phyloP scores from a whole-genome alignment of 2,113 vertebrate species.

The Apeltes quadracus region DNA sequence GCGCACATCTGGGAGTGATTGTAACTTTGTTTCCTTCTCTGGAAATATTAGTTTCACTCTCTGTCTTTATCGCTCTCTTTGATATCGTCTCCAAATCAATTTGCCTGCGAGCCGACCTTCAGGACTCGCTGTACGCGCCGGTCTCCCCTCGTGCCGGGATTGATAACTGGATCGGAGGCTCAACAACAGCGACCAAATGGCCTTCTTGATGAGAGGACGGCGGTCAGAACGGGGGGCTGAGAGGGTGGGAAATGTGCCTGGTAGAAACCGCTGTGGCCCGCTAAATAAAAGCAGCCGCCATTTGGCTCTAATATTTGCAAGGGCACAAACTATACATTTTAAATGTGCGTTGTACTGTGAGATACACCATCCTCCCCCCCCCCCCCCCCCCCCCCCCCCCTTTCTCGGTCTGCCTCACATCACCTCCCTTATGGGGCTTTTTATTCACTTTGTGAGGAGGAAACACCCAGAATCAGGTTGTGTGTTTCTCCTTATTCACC shows the following conservation, averaged over 20 bases:
- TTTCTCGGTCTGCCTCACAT: constrained; percentile 3
- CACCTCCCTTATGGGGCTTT: constrained; percentile 26
- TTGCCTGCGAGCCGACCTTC: constrained; percentile 39
- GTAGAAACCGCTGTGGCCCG: constrained; percentile 57
- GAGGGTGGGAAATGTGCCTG: constrained; percentile 41
- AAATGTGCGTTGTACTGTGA: constrained; percentile 20
- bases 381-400: no score
- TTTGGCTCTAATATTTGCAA: constrained; percentile 64
- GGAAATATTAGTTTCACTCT: constrained; percentile 21
- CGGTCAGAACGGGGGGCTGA: constrained; percentile 19
- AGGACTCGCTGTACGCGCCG: constrained; percentile 35
- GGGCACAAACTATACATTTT: constrained; percentile 62
- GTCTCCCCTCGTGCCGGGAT: constrained; percentile 26
- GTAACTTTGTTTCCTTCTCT: constrained; percentile 6
- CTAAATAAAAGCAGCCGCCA: constrained; percentile 59
- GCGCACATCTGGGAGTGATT: background rate
- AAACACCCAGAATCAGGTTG: constrained; percentile 46
- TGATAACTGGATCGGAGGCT: constrained; percentile 67
- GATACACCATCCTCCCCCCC: no score
- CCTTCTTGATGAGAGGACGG: constrained; percentile 61
- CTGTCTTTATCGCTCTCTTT: constrained; percentile 26
- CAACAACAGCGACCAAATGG: constrained; percentile 59
- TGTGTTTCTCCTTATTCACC: constrained; percentile 25
- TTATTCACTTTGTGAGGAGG: constrained; percentile 1
- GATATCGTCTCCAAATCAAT: constrained; percentile 51